Conservation (phyloP, 2,113 vertebrate species). For the Typhlomys cinereus region DNA sequence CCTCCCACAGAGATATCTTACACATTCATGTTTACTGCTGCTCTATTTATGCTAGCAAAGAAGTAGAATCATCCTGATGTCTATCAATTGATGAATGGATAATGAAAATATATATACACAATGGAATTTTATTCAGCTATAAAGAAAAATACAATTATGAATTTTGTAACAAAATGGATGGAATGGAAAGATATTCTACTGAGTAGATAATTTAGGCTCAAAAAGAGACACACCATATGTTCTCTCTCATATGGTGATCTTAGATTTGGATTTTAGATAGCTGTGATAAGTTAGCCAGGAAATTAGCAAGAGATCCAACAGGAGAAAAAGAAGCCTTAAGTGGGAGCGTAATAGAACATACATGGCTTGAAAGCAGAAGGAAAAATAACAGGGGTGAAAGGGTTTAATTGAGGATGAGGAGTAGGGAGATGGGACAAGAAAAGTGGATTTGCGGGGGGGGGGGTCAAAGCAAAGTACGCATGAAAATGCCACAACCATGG, state of each 20-base stretch:
- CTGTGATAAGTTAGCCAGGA: neutral
- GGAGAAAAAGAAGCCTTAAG: neutral
- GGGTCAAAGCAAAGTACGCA: neutral
- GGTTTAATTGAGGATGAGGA: neutral
- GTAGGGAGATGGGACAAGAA: neutral
- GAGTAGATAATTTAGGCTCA: neutral
- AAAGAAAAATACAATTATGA: neutral
- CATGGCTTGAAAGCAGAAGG: neutral
- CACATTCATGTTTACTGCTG: neutral
- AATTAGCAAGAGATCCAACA: neutral
- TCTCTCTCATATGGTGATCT: neutral
- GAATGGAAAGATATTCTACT: neutral
- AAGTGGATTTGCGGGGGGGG: neutral
- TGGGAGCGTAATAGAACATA: neutral
- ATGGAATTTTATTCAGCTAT: neutral
- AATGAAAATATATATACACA: neutral
- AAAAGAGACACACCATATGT: neutral
- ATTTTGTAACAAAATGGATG: neutral
- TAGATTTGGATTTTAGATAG: neutral
- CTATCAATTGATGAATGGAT: neutral
- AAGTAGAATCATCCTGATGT: neutral
- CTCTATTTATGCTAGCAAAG: neutral
- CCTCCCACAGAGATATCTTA: neutral
- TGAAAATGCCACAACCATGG: neutral
- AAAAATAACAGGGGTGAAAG: neutral